phyloP scores from a whole-genome alignment of 2,888 invertebrate genomes.

The Oxycera nigricornis region DNA sequence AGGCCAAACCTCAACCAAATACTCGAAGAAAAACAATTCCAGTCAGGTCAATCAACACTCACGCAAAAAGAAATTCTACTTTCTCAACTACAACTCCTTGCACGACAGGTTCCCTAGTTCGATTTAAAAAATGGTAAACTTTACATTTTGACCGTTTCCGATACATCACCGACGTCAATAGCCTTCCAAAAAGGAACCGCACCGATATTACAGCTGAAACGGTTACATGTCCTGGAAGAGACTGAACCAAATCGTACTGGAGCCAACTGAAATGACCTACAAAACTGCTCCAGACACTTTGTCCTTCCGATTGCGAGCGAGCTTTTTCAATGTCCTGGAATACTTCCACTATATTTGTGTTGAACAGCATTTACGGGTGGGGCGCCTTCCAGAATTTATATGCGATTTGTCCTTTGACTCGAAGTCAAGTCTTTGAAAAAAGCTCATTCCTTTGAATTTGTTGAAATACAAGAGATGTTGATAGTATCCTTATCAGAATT shows the following conservation, averaged over 20 bases:
- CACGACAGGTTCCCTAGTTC: not conserved
- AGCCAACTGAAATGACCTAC: constrained; percentile 38
- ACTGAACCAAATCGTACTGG: constrained; percentile 31
- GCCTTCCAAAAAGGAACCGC: constrained; percentile 5
- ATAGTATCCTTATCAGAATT: not conserved
- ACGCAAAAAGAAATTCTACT: constrained; percentile 1
- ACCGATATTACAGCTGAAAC: constrained; percentile 24
- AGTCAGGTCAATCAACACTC: not conserved
- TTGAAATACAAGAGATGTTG: not conserved
- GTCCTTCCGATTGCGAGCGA: not conserved
- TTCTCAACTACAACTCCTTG: not conserved
- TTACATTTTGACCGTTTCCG: not conserved
- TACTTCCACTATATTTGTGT: not conserved
- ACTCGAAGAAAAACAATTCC: constrained; percentile 20
- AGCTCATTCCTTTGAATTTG: not conserved
- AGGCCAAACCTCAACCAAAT: not conserved
- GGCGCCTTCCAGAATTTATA: constrained; percentile 36
- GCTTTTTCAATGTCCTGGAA: constrained; percentile 20
- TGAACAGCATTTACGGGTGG: constrained; percentile 32
- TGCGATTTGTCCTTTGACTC: constrained; percentile 7
- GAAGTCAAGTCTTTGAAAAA: not conserved
- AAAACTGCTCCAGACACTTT: constrained; percentile 27
- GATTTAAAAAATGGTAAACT: not conserved
- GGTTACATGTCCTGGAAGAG: constrained; percentile 40
- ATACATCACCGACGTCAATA: constrained; percentile 16